Base-by-base conservation (phyloP, 1,140 invertebrate genomes). In the Cydia strobilella region DNA sequence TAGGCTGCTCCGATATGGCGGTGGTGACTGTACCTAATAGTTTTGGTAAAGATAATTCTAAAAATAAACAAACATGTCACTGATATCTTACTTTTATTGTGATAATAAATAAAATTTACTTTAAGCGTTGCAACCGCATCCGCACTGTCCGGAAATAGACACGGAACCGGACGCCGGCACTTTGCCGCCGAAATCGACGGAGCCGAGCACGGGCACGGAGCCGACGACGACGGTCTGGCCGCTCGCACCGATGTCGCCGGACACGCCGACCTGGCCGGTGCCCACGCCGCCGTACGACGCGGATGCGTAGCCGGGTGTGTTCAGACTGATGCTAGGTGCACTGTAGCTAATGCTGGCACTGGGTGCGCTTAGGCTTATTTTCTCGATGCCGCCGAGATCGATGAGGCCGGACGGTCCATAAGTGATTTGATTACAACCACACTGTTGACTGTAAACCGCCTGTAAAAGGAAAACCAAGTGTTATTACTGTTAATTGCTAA, bases 161-260 rank as follows among this genome's bases (percentile, higher is more conserved):
- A 86, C 83, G 4, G 80, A 72, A 9, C 86, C 86, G 79, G 76
- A 79, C 39, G 83, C 86, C 31, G 80, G 80, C 1, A 86, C 45
- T 27, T 78, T 79, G 25, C 85, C 85, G 10, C 77, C 76, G 75
- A 82, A 84, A 13, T 76, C 73, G 15, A 86, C 84, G 31, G 80
- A 76, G 13, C 85, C 85, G n/a, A 82, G 75, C 51, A 85, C 80
- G 15, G 83, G 81, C 42, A 86, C 82, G 35, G 82, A 80, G 13
- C 83, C 86, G 23, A 76, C 75, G 12, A 86, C 80, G 18, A 80
- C 23, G 6, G 83, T 81, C 20, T 79, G 80, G 27, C 83, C 86
- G 62, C 75, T 78, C 12, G 42, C 42, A 13, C 42, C 42, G 42
- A 45, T 45, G 12, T 45, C 42, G 9, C 84, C 85, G 62, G 81